A percentile compares a stretch with the other conserved stretches of the same genome.
Conservation (phyloP, 2,113 vertebrate genomes). For the Oryzias woworae region DNA sequence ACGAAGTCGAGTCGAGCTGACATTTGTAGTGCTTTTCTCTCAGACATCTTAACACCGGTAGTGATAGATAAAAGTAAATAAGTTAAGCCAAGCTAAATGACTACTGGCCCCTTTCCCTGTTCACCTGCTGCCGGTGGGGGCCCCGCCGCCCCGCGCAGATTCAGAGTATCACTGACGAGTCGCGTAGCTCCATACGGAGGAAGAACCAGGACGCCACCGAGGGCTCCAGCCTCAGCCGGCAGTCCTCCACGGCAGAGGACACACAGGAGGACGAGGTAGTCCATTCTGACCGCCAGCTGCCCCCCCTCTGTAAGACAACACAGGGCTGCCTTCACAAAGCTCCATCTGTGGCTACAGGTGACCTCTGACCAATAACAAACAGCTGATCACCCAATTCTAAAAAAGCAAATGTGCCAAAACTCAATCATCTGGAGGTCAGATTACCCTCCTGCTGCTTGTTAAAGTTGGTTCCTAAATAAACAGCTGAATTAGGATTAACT, state of each 20-base stretch:
- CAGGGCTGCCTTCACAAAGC: constrained; percentile 61
- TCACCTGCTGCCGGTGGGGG: constrained; percentile 53
- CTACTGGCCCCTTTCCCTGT: constrained; percentile 63
- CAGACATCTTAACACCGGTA: no score
- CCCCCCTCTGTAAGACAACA: constrained; percentile 10
- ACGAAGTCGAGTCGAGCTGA: background rate
- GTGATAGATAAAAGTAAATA: no score
- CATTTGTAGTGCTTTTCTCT: no score
- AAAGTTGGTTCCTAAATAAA: no score
- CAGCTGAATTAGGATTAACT: no score
- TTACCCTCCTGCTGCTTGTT: no score
- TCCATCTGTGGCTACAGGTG: constrained; percentile 34
- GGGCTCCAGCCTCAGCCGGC: constrained; percentile 67
- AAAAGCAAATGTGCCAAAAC: no score
- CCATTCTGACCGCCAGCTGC: constrained; percentile 13
- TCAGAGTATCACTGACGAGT: constrained; percentile 84
- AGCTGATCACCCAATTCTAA: no score
- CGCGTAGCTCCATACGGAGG: constrained; percentile 82
- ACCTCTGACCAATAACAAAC: background rate
- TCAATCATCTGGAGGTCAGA: no score
- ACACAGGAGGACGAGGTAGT: constrained; percentile 83
- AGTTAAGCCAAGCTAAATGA: constrained; percentile 27
- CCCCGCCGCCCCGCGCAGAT: constrained; percentile 68
- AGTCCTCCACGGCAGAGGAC: constrained; percentile 76
- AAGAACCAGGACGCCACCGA: constrained; percentile 74